Evolutionary conservation across 2,888 invertebrate species (phyloP).

Genomic region (Hypomecis atomaria): DNA sequence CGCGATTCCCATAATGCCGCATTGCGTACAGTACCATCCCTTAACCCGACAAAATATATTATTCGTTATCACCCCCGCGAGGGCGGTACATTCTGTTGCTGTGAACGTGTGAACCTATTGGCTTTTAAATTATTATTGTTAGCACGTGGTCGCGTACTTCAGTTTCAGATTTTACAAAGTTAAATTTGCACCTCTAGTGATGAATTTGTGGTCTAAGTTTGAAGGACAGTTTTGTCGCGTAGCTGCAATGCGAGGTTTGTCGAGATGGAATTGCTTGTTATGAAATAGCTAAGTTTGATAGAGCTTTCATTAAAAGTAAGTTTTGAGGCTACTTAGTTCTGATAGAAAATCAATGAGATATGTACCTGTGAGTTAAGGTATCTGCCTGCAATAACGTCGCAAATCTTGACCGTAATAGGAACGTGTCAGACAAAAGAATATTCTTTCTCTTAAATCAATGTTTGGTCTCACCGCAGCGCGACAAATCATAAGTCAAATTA

Average conservation of each 20-base stretch:
- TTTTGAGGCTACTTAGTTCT: too few relatives aligned
- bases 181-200: conserved; percentile 17
- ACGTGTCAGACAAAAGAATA: too few relatives aligned
- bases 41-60: conserved; percentile 75
- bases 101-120: conserved; percentile 57
- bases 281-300: conserved; percentile 33
- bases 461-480: too few relatives aligned
- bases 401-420: too few relatives aligned
- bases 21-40: conserved; percentile 64
- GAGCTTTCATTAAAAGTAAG: conserved; percentile 9
- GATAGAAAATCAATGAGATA: too few relatives aligned
- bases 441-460: too few relatives aligned
- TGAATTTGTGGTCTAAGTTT: conserved; percentile 8
- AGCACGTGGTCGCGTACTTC: conserved; percentile 23
- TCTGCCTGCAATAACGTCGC: too few relatives aligned
- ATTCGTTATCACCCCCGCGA: conserved; percentile 73
- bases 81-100: conserved; percentile 58
- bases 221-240: conserved; percentile 2
- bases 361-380: too few relatives aligned
- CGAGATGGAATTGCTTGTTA: conserved; percentile 31
- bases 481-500: too few relatives aligned
- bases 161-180: conserved; percentile 25
- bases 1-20: conserved; percentile 60
- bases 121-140: conserved; percentile 61
- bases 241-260: conserved; percentile 27